A percentile compares a stretch with the other conserved stretches of the same genome.
Evolutionary conservation across 2,797 vertebrate genomes (phyloP).

Genomic region (Calcarius lapponicus): DNA sequence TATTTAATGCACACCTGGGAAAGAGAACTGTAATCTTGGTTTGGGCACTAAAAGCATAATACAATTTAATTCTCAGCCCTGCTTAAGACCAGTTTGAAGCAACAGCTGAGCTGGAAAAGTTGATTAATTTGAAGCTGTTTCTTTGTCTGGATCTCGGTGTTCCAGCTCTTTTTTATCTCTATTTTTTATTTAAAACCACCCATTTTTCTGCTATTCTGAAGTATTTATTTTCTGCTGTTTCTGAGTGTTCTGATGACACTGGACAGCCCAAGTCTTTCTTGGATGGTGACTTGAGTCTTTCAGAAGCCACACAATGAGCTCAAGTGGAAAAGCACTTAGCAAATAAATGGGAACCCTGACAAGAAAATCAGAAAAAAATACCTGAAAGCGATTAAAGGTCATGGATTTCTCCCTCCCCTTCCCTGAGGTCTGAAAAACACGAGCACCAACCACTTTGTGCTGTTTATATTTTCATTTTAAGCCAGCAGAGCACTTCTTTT

Average conservation of each 20-base stretch:
- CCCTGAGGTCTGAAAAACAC: slow-evolving; percentile 12
- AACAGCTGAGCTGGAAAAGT: slow-evolving; percentile 42
- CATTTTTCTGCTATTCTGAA: background rate
- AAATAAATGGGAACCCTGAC: slow-evolving; percentile 26
- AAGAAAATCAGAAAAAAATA: background rate
- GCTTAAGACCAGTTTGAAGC: slow-evolving; percentile 54
- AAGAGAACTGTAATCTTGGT: slow-evolving; percentile 64
- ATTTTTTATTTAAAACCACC: background rate
- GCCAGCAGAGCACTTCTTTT: background rate
- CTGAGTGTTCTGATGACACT: background rate
- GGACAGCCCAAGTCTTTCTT: slow-evolving; percentile 5
- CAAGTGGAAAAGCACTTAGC: slow-evolving; percentile 35
- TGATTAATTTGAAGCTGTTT: slow-evolving; percentile 44
- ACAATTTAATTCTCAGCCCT: slow-evolving; percentile 74
- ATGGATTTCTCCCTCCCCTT: slow-evolving; percentile 41
- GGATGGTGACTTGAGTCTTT: slow-evolving; percentile 8
- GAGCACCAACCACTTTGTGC: background rate
- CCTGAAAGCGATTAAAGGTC: slow-evolving; percentile 43
- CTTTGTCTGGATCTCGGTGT: background rate
- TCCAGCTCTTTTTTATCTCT: background rate
- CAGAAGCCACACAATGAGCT: slow-evolving; percentile 13
- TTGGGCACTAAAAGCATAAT: slow-evolving; percentile 61
- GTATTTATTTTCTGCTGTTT: background rate
- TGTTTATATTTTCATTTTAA: background rate
- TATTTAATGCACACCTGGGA: slow-evolving; percentile 75